These are phyloP conservation scores for Cairina moschata DNA, from an alignment of 2,113 vertebrate genomes.

Conservation along the genomic window DNA sequence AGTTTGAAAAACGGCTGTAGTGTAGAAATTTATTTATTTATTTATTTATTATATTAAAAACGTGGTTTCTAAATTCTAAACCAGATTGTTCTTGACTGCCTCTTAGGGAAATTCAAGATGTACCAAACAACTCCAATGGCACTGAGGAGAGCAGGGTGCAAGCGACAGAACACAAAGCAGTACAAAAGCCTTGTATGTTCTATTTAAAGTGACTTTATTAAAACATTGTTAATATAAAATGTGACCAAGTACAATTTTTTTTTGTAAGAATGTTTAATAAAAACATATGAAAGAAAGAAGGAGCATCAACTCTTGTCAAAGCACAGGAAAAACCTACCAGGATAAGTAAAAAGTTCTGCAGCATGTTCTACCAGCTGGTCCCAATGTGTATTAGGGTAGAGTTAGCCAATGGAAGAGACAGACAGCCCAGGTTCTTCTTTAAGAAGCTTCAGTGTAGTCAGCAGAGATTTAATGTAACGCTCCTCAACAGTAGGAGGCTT, in stretches of 20 bases:
- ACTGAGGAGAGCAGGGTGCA: background rate
- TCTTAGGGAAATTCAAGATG: background rate
- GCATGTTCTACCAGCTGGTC: constrained; percentile 67
- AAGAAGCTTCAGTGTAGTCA: constrained; percentile 35
- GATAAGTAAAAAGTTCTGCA: constrained; percentile 60
- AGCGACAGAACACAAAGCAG: background rate
- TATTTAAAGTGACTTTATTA: constrained; percentile 81
- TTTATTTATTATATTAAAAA: background rate
- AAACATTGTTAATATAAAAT: constrained; percentile 81
- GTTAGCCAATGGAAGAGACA: background rate
- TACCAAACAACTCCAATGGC: background rate
- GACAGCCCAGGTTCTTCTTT: constrained; percentile 31
- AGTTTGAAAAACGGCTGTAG: background rate
- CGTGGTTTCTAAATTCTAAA: background rate
- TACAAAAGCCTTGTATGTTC: background rate
- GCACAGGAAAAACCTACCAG: constrained; percentile 59
- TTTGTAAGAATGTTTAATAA: constrained; percentile 77
- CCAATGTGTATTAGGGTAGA: background rate
- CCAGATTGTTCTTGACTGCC: background rate
- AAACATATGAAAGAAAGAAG: constrained; percentile 74
- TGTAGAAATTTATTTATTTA: background rate
- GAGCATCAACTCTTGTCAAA: constrained; percentile 56
- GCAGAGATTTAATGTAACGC: constrained; percentile 4
- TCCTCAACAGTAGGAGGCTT: background rate
- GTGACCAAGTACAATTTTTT: constrained; percentile 72